Evolutionary conservation across 2,797 vertebrate genomes (phyloP).

Genomic region (Acipenser ruthenus): DNA sequence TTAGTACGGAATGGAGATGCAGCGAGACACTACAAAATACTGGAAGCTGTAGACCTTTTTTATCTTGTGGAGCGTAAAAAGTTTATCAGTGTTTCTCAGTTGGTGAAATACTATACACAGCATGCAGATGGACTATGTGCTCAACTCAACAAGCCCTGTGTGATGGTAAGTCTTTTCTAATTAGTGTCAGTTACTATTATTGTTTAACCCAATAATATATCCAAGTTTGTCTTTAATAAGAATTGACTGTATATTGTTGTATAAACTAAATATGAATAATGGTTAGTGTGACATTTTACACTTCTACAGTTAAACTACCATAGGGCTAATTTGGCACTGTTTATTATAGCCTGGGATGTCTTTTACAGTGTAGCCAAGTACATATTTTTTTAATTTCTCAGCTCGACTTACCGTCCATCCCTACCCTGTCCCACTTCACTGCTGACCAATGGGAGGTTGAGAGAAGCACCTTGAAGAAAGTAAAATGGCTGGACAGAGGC

Average conservation of each 20-base stretch:
- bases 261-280: neutral
- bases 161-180: slow-evolving; percentile 28
- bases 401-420: slow-evolving; percentile 31
- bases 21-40: slow-evolving; percentile 37
- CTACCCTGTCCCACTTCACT: slow-evolving; percentile 24
- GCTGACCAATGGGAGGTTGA: slow-evolving; percentile 37
- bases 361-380: neutral
- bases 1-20: slow-evolving; percentile 29
- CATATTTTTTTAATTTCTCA: slow-evolving; percentile 11
- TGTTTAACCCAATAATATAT: no score
- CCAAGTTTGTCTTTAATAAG: neutral
- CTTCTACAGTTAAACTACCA: neutral
- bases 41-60: slow-evolving; percentile 17
- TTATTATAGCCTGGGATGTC: neutral
- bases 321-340: neutral
- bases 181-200: no score
- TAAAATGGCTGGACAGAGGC: slow-evolving; percentile 34
- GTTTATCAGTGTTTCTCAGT: slow-evolving; percentile 24
- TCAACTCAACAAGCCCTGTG: slow-evolving; percentile 29
- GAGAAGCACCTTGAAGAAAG: slow-evolving; percentile 28
- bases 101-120: slow-evolving; percentile 30
- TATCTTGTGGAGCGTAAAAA: slow-evolving; percentile 28
- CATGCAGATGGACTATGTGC: slow-evolving; percentile 28
- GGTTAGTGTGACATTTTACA: neutral
- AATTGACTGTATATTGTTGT: neutral